These are phyloP conservation scores for Phanerotoma sp. DNA, from an alignment of 2,888 invertebrate genomes.

Conservation along the genomic window DNA sequence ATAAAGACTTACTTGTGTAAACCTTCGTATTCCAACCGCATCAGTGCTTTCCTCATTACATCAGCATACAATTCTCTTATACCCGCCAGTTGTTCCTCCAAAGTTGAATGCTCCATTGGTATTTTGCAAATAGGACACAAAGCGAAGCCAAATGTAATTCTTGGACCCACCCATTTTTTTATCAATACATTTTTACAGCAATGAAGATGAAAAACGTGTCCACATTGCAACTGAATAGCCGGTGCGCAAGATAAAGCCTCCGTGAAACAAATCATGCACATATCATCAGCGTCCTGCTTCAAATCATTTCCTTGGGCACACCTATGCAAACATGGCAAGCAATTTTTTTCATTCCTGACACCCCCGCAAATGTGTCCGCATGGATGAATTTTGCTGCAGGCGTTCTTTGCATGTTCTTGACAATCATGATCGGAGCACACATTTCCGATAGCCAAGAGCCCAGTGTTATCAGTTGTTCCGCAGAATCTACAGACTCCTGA, in stretches of 20 bases:
- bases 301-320: constrained; percentile 65
- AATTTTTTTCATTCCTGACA: constrained; percentile 78
- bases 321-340: constrained; percentile 88
- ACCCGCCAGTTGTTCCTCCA: constrained; percentile 77
- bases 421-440: constrained; percentile 94
- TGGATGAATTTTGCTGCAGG: constrained; percentile 77
- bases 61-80: constrained; percentile 83
- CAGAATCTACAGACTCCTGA: constrained; percentile 87
- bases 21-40: constrained; percentile 96
- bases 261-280: constrained; percentile 99
- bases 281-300: constrained; percentile 96
- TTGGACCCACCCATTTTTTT: constrained; percentile 91
- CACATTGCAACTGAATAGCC: constrained; percentile 87
- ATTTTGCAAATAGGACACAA: constrained; percentile 97
- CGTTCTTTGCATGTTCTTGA: constrained; percentile 75
- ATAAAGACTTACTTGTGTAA: constrained; percentile 64
- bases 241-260: constrained; percentile 96
- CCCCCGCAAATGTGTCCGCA: constrained; percentile 97
- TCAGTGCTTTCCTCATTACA: constrained; percentile 88
- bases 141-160: constrained; percentile 95
- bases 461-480: constrained; percentile 77
- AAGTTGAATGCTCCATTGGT: constrained; percentile 80
- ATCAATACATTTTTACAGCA: constrained; percentile 84
- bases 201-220: constrained; percentile 94
- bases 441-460: constrained; percentile 87